Conservation (phyloP, 2,888 invertebrate species). For the Apodemia hepburni region DNA sequence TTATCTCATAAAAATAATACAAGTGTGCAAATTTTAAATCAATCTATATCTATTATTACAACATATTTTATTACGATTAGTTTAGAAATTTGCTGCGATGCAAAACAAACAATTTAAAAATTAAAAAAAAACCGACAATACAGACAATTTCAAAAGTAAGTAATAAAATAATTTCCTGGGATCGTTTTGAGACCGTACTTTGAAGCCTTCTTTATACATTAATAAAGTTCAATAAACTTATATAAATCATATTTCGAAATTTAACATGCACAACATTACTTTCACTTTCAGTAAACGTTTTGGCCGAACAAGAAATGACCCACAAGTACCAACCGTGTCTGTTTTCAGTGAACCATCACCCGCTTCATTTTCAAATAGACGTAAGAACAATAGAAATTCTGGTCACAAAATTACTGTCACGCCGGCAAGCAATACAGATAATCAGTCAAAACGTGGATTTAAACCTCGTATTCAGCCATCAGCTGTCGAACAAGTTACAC, state of each 20-base stretch:
- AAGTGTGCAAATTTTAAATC: too few species aligned
- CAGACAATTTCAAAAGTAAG: too few species aligned
- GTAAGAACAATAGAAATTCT: conserved; percentile 69
- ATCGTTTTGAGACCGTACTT: too few species aligned
- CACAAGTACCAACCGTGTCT: conserved; percentile 83
- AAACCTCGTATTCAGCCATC: conserved; percentile 83
- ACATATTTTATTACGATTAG: too few species aligned
- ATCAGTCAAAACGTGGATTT: conserved; percentile 81
- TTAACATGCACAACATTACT: neutral
- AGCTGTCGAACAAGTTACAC: conserved; percentile 74
- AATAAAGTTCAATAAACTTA: too few species aligned
- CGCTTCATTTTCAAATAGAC: conserved; percentile 74
- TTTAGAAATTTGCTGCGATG: too few species aligned
- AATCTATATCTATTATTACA: too few species aligned
- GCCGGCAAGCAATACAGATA: conserved; percentile 61
- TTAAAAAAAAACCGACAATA: too few species aligned
- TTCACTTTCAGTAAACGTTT: conserved; percentile 65
- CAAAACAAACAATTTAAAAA: too few species aligned
- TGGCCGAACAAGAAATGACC: conserved; percentile 70
- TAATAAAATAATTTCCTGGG: too few species aligned
- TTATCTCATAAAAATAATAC: too few species aligned
- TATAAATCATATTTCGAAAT: neutral
- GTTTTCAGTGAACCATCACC: conserved; percentile 82
- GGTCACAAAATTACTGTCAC: conserved; percentile 64
- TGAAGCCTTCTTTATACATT: too few species aligned